Evolutionary conservation across 2,888 invertebrate species (phyloP), one percentile per base, ranked within the genome.

Genomic region (Leptura quadrifasciata): DNA sequence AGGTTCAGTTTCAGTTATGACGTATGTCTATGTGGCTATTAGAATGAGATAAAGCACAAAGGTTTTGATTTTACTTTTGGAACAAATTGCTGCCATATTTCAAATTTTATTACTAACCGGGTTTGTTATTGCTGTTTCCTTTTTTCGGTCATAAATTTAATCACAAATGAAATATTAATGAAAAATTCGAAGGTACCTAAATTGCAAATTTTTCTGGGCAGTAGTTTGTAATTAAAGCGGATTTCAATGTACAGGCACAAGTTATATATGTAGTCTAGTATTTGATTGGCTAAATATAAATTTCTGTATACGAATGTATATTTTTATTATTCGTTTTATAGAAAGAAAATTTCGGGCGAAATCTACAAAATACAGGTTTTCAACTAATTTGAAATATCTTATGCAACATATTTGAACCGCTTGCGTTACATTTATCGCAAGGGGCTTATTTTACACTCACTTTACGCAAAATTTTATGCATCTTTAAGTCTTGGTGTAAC

Each of bases 11-110:
- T 47, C n/a, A 57, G 60, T 65, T 76, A 74, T 78, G 81, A 81
- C 76, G 75, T 77, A 80, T 80, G 80, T 76, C 79, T 75, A 77
- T 76, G 72, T 65, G 72, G 78, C 81, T 82, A 84, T 82, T 83
- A 84, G 82, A 82, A 82, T 80, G 74, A 76, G 78, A 80, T 82
- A 79, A 79, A 69, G 75, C 78, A 78, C 79, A 76, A 79, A 80
- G 75, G 80, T 47, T 79, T 76, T 69, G 71, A 80, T 80, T 78
- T 76, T 72, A 76, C 76, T 75, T 72, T 69, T 54, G 73, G 63
- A 72, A 79, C 79, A 79, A 82, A 82, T 82, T 79, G 76, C 76
- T 69, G 39, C 55, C 78, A 75, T 82, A 78, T 73, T 79, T 82
- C 82, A 82, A 76, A 74, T 77, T 79, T 80, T 80, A 80, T 77